These are phyloP conservation scores for Lycaena phlaeas DNA, from an alignment of 2,888 invertebrate genomes.

Conservation along the genomic window DNA sequence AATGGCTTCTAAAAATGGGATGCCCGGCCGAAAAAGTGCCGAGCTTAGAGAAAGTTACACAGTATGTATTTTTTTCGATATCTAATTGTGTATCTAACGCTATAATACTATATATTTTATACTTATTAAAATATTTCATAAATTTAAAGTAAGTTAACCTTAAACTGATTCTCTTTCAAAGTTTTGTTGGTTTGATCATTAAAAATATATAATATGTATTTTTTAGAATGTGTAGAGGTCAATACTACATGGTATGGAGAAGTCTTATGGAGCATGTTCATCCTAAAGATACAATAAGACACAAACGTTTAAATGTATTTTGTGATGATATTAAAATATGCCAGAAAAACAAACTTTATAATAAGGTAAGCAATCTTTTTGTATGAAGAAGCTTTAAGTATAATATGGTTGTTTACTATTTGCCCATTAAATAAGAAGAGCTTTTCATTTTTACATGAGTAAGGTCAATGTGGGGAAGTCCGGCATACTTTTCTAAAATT, in stretches of 20 bases:
- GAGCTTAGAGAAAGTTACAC: slow-evolving; percentile 42
- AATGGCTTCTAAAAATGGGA: slow-evolving; percentile 58
- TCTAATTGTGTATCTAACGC: background rate
- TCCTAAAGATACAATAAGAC: slow-evolving; percentile 35
- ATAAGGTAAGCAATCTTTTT: slow-evolving; percentile 38
- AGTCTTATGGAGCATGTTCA: slow-evolving; percentile 56
- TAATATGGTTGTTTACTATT: no score
- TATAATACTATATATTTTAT: no score
- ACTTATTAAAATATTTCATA: no score
- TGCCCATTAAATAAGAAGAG: no score
- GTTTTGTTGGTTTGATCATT: no score
- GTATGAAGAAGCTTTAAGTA: no score
- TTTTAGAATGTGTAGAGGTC: slow-evolving; percentile 52
- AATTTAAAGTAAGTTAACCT: no score
- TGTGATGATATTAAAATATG: slow-evolving; percentile 42
- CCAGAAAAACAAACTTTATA: slow-evolving; percentile 36
- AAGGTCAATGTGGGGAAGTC: no score
- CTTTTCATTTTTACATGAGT: no score
- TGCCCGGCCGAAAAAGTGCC: slow-evolving; percentile 55
- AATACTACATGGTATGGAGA: slow-evolving; percentile 60
- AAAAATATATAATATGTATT: slow-evolving; percentile 10
- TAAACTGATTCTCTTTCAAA: no score
- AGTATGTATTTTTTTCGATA: slow-evolving; percentile 31
- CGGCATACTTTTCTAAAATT: no score
- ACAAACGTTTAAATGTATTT: slow-evolving; percentile 51